A percentile compares a stretch with the other conserved stretches of the same genome.
Conservation (phyloP, 92 coral and sea anemone genomes). For the Epizoanthus rinbou region DNA sequence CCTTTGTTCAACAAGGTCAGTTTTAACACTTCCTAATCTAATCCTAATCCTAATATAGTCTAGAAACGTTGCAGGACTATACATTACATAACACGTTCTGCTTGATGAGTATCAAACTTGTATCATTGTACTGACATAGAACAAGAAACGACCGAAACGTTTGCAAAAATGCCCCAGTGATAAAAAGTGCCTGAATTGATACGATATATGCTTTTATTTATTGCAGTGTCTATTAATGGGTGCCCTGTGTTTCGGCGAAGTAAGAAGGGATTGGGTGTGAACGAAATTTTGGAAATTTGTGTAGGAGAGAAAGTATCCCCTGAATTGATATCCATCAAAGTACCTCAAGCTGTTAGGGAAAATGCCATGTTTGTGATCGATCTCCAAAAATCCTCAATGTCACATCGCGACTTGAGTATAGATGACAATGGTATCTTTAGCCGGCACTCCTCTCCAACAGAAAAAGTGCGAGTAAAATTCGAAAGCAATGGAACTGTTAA, state of each 20-base stretch:
- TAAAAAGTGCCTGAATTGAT: no score
- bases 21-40: neutral
- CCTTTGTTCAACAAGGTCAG: conserved; percentile 24
- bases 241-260: conserved; percentile 48
- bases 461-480: conserved; percentile 13
- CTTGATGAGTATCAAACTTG: no score
- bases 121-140: no score
- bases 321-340: conserved; percentile 14
- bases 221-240: conserved; percentile 34
- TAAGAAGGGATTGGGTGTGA: conserved; percentile 32
- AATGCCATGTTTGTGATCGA: conserved; percentile 48
- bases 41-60: no score
- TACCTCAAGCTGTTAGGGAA: conserved; percentile 46
- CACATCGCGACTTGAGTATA: conserved; percentile 39
- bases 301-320: conserved; percentile 19
- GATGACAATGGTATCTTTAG: conserved; percentile 50
- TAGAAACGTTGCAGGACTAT: neutral
- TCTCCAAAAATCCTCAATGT: conserved; percentile 18
- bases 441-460: conserved; percentile 48
- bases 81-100: no score
- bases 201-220: neutral
- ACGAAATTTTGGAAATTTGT: conserved; percentile 44
- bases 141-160: neutral
- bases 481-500: conserved; percentile 9
- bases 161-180: neutral